Conservation (phyloP, 2,888 invertebrate species). For the Ectemnius cavifrons region DNA sequence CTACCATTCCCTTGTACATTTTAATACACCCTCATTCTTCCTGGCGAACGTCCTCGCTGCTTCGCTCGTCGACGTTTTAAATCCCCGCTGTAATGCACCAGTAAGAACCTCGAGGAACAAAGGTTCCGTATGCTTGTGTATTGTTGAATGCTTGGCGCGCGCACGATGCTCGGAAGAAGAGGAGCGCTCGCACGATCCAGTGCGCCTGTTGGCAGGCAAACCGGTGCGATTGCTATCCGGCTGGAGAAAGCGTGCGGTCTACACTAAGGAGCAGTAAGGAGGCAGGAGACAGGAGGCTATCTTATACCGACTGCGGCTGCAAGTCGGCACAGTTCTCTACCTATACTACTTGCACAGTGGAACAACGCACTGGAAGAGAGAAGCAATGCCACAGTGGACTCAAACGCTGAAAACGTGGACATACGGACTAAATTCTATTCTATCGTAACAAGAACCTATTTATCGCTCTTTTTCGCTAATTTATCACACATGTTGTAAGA, state of each 20-base stretch:
- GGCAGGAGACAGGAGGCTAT: too few species aligned
- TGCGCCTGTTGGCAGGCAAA: constrained; percentile 41
- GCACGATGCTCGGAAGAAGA: constrained; percentile 15
- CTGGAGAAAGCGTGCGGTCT: constrained; percentile 7
- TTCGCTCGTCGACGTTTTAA: constrained; percentile 2
- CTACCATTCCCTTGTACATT: neutral
- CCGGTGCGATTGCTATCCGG: constrained; percentile 23
- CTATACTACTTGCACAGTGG: constrained; percentile 7
- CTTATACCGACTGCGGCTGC: neutral
- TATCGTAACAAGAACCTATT: neutral
- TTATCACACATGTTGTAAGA: too few species aligned
- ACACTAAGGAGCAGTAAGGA: neutral
- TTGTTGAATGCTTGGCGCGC: neutral
- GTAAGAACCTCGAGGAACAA: neutral
- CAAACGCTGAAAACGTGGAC: too few species aligned
- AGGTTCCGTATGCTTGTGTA: neutral
- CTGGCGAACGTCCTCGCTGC: neutral
- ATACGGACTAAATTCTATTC: neutral
- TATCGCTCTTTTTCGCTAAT: too few species aligned
- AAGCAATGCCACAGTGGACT: too few species aligned
- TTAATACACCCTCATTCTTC: neutral
- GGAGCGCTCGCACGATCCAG: constrained; percentile 19
- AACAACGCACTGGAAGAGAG: neutral
- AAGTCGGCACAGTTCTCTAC: constrained; percentile 1
- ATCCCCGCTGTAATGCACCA: neutral